Evolutionary conservation across 1,140 invertebrate genomes (phyloP).

Genomic region (Nymphalis io): DNA sequence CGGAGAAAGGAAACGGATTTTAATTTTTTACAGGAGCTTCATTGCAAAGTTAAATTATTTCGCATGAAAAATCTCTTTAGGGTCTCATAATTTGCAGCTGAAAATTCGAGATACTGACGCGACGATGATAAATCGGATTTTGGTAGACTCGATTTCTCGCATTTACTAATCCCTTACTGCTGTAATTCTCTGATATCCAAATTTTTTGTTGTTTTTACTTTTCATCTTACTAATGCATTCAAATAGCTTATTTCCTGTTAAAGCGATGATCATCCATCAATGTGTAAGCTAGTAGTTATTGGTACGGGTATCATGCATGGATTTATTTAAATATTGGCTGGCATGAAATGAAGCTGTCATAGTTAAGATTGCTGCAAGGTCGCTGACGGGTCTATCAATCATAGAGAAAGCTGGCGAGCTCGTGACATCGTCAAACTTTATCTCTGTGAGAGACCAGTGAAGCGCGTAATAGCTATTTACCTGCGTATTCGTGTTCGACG

Average conservation of each 20-base stretch:
- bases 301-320: slow-evolving; percentile 43
- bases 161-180: slow-evolving; percentile 10
- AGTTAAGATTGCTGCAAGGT: slow-evolving; percentile 33
- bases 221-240: neutral
- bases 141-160: slow-evolving; percentile 27
- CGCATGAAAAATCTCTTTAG: slow-evolving; percentile 67
- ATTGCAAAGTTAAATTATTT: slow-evolving; percentile 72
- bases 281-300: slow-evolving; percentile 34
- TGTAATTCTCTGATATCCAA: slow-evolving; percentile 8
- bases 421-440: slow-evolving; percentile 65
- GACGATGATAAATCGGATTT: slow-evolving; percentile 43
- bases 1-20: slow-evolving; percentile 59
- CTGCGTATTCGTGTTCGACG: slow-evolving; percentile 53
- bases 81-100: slow-evolving; percentile 52
- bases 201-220: slow-evolving; percentile 2
- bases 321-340: slow-evolving; percentile 57
- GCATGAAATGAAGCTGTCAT: slow-evolving; percentile 67
- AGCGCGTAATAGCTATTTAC: slow-evolving; percentile 77
- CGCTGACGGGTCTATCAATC: slow-evolving; percentile 63
- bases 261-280: slow-evolving; percentile 37
- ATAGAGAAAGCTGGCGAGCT: slow-evolving; percentile 42
- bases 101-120: slow-evolving; percentile 52
- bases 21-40: slow-evolving; percentile 61
- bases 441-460: slow-evolving; percentile 56
- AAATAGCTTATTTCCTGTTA: slow-evolving; percentile 6